These are phyloP conservation scores for Syritta pipiens DNA, from an alignment of 2,888 invertebrate species.

Conservation along the genomic window DNA sequence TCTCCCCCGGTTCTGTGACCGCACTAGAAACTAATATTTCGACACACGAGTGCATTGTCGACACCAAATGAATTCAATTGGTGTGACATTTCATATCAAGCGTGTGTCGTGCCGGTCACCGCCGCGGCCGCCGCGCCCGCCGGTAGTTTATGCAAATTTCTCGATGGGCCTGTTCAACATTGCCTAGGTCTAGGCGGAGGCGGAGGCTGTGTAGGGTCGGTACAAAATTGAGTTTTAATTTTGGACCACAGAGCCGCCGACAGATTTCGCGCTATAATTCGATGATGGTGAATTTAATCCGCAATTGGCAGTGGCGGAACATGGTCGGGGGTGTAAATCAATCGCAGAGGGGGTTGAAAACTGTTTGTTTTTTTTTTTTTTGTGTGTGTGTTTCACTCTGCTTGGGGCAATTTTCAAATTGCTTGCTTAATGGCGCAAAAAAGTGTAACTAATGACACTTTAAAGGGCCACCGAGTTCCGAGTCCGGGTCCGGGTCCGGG, in stretches of 20 bases:
- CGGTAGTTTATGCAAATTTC: constrained; percentile 50
- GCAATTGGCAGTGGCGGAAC: constrained; percentile 43
- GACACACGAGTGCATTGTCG: constrained; percentile 55
- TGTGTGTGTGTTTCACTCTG: too few relatives aligned
- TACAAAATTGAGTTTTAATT: constrained; percentile 66
- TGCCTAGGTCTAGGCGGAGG: not conserved
- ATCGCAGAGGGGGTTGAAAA: constrained; percentile 32
- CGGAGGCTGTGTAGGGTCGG: not conserved
- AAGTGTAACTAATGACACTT: constrained; percentile 62
- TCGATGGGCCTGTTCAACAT: not conserved
- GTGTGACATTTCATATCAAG: constrained; percentile 35
- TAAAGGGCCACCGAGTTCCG: constrained; percentile 36
- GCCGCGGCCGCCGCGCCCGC: constrained; percentile 23
- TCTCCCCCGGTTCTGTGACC: not conserved
- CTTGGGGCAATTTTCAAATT: constrained; percentile 44
- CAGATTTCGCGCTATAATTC: constrained; percentile 62
- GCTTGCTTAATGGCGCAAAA: constrained; percentile 53
- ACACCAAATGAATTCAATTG: constrained; percentile 63
- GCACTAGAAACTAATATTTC: constrained; percentile 38
- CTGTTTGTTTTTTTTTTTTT: not conserved
- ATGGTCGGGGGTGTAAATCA: constrained; percentile 37
- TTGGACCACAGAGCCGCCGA: constrained; percentile 48
- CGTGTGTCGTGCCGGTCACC: too few relatives aligned
- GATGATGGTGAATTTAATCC: constrained; percentile 64
- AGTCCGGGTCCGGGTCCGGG: not conserved